Base-by-base conservation (phyloP, 2,113 vertebrate species). In the Atractosteus spatula region DNA sequence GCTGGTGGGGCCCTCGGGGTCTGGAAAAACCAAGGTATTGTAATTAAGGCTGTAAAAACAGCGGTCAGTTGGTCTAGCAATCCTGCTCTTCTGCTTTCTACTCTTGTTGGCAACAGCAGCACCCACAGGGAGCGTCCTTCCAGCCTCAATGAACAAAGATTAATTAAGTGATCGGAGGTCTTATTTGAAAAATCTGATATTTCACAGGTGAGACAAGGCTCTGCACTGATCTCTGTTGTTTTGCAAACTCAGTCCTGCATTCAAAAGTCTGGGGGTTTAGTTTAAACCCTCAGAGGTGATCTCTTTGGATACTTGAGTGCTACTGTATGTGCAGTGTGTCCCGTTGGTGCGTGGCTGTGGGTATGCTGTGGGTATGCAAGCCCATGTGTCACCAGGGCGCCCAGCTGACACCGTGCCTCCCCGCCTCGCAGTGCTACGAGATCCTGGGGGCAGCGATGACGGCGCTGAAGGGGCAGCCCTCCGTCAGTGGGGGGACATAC, bases 1-100 rank as follows among this genome's bases (percentile, higher is more conserved):
- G 95, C 85, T 98, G 44, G 94, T 97, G 3, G 95, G 97, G 61
- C 94, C 94, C 7, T 78, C 94, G 0, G 96, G 95, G 76, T 96
- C 96, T 3, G 96, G 95, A 45, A 99, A 98, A 85, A 96, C 94
- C 42, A 94, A 91, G 68, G 96, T 97, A 82, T 81, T 29, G 29
- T 29, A 29, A 29, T 29, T 29, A 29, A 29, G 29, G 29, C 29
- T 29, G 29, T 29, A 29, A 29, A 29, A 29, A 29, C 29, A 29
- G 1, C 29, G 29, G 29, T 29, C 29, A 29, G 29, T 29, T 2
- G 29, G 29, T 29, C 1, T 29, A 29, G 29, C 29, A 29, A 29
- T 29, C 29, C 29, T 29, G 29, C 1, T 29, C 29, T 29, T 29
- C 29, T 29, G 83, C 71, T 51, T 61, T 67, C 43, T 3, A 56